Evolutionary conservation across 2,113 vertebrate species (phyloP).

Genomic region (Saimiri boliviensis): DNA sequence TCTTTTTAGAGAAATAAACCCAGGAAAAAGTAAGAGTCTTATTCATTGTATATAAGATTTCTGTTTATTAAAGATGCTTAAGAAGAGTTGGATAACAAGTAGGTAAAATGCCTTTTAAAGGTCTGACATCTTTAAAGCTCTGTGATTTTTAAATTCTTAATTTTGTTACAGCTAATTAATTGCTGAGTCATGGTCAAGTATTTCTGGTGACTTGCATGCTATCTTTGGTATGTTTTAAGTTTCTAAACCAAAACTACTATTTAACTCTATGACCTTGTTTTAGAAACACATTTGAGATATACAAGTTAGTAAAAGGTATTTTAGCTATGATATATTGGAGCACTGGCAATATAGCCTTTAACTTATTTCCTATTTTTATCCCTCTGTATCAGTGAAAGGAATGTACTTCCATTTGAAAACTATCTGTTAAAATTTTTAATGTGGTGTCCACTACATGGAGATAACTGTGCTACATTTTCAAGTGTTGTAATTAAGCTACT

Average conservation of each 20-base stretch:
- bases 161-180: background rate
- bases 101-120: background rate
- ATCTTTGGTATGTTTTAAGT: slow-evolving; percentile 18
- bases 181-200: background rate
- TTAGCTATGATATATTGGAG: background rate
- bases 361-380: slow-evolving; percentile 13
- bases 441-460: slow-evolving; percentile 16
- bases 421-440: background rate
- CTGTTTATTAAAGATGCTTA: background rate
- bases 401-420: background rate
- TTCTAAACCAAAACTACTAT: slow-evolving; percentile 19
- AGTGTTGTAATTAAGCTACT: background rate
- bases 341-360: background rate
- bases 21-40: background rate
- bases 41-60: background rate
- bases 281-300: slow-evolving; percentile 13
- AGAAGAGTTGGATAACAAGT: background rate
- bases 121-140: background rate
- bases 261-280: background rate
- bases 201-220: background rate
- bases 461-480: background rate
- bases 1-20: background rate
- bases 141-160: background rate
- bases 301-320: background rate
- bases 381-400: background rate